Evolutionary conservation across 2,113 vertebrate species (phyloP).

Genomic region (Dicentrarchus labrax): DNA sequence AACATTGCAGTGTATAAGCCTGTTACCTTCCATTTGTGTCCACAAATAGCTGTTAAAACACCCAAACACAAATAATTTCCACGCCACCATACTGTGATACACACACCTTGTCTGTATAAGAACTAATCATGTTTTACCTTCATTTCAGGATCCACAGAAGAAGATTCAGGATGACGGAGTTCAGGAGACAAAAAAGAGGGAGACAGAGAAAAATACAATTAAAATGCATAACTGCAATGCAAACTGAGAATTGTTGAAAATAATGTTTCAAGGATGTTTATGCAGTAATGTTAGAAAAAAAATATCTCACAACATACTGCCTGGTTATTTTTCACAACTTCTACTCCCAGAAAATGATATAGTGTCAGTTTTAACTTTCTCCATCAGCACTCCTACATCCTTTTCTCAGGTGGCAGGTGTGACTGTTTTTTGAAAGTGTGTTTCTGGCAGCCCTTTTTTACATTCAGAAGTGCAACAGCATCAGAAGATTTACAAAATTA

Average conservation of each 20-base stretch:
- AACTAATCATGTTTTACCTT: conserved; percentile 16
- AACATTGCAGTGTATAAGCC: no score
- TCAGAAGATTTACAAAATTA: not conserved
- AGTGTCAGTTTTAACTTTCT: not conserved
- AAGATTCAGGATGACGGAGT: not conserved
- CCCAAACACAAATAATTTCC: no score
- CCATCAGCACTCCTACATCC: not conserved
- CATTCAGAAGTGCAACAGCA: not conserved
- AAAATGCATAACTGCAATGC: not conserved
- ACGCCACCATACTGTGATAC: not conserved
- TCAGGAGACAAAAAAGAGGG: not conserved
- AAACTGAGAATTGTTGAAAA: not conserved
- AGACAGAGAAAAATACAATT: conserved; percentile 2
- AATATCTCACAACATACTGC: no score
- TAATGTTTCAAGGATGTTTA: not conserved
- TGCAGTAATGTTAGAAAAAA: not conserved
- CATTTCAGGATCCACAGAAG: conserved; percentile 5
- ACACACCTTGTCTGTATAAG: not conserved
- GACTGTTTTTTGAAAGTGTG: not conserved
- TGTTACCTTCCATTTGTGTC: not conserved
- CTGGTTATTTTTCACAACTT: not conserved
- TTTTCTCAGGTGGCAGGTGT: not conserved
- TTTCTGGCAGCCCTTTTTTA: conserved; percentile 16
- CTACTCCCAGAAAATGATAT: not conserved
- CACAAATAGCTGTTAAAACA: not conserved